These are phyloP conservation scores for Pogonophryne albipinna DNA, from an alignment of 2,797 vertebrate species.

Conservation along the genomic window DNA sequence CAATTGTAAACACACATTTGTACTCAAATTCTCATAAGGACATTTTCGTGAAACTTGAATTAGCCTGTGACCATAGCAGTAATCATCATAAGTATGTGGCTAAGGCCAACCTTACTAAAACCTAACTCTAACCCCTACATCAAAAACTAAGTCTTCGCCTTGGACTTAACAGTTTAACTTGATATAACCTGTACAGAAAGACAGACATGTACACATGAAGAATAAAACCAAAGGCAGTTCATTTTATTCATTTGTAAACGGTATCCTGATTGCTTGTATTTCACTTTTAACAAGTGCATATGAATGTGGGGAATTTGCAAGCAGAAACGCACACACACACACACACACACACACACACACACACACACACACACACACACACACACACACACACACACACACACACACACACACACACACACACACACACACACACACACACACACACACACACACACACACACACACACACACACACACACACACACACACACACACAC, in stretches of 20 bases:
- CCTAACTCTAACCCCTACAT: neutral
- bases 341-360: too few species aligned
- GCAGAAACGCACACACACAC: too few species aligned
- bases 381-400: too few species aligned
- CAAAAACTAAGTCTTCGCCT: neutral
- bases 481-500: too few species aligned
- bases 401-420: too few species aligned
- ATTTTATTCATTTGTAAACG: constrained; percentile 1
- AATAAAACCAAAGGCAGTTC: constrained; percentile 7
- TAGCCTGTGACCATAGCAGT: neutral
- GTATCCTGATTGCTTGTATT: constrained; percentile 11
- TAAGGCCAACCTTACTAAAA: neutral
- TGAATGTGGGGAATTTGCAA: too few species aligned
- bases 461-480: too few species aligned
- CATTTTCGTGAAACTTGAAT: neutral
- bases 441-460: too few species aligned
- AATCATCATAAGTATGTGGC: neutral
- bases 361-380: too few species aligned
- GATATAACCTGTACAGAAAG: neutral
- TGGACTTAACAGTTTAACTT: neutral
- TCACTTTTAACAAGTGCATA: neutral
- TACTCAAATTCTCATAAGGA: neutral
- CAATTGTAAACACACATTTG: neutral
- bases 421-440: too few species aligned
- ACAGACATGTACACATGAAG: constrained; percentile 1